Evolutionary conservation across 1,140 invertebrate genomes (phyloP).

Genomic region (Cardiocondyla obscurior): DNA sequence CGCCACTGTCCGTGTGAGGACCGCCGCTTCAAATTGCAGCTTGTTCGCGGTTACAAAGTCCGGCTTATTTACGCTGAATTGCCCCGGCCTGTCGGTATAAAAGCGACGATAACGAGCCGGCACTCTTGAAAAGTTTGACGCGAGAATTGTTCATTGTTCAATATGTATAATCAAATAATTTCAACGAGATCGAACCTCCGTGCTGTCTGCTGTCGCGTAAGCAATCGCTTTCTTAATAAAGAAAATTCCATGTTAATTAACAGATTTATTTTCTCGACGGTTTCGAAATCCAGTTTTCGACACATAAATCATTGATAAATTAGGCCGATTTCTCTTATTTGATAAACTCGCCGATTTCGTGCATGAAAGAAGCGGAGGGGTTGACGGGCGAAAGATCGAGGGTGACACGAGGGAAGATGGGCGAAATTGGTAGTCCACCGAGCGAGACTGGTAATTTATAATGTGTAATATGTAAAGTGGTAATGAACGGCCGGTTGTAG

Average conservation of each 20-base stretch:
- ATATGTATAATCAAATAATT: slow-evolving; percentile 19
- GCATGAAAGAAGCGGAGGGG: not conserved
- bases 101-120: slow-evolving; percentile 59
- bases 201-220: not conserved
- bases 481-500: slow-evolving; percentile 73
- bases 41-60: slow-evolving; percentile 42
- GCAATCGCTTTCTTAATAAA: not conserved
- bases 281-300: not conserved
- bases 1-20: slow-evolving; percentile 33
- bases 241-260: not conserved
- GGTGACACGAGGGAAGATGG: not conserved
- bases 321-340: slow-evolving; percentile 1
- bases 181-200: not conserved
- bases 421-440: slow-evolving; percentile 9
- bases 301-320: not conserved
- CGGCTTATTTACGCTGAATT: slow-evolving; percentile 35
- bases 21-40: slow-evolving; percentile 47
- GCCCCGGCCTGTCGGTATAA: slow-evolving; percentile 33
- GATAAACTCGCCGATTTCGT: slow-evolving; percentile 44
- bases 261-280: not conserved
- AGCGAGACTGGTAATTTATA: slow-evolving; percentile 74
- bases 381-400: slow-evolving; percentile 1
- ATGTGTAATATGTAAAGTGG: slow-evolving; percentile 79
- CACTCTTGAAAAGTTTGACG: slow-evolving; percentile 56
- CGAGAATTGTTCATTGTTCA: slow-evolving; percentile 5